Evolutionary conservation across 2,113 vertebrate genomes (phyloP).

Genomic region (Anolis sagrei): DNA sequence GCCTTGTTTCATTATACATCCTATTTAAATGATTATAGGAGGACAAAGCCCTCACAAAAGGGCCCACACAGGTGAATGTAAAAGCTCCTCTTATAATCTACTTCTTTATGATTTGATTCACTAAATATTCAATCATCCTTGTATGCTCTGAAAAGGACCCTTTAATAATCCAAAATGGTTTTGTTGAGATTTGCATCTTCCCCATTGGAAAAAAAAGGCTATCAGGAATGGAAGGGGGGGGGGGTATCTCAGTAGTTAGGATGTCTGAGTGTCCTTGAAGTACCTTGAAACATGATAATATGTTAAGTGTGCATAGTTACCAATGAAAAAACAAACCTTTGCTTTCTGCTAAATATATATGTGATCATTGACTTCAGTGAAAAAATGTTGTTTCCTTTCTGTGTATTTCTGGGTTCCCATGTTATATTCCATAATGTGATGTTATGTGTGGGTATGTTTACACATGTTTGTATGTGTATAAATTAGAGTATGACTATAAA

Average conservation of each 20-base stretch:
- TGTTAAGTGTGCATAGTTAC: neutral
- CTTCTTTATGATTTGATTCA: conserved; percentile 37
- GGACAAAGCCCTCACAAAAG: conserved; percentile 30
- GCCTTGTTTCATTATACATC: conserved; percentile 41
- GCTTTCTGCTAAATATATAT: neutral
- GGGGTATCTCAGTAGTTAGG: neutral
- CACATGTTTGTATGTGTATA: neutral
- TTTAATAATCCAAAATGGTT: conserved; percentile 48
- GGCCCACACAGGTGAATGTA: conserved; percentile 24
- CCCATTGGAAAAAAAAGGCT: conserved; percentile 4
- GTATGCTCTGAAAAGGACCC: conserved; percentile 32
- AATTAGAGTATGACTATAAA: neutral
- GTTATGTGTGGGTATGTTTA: too few relatives aligned
- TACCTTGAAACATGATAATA: neutral
- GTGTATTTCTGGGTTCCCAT: neutral
- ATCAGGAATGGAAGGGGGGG: conserved; percentile 25
- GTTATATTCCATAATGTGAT: too few relatives aligned
- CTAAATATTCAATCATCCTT: conserved; percentile 34
- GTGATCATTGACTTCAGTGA: neutral
- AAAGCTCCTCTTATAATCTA: conserved; percentile 10
- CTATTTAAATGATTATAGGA: conserved; percentile 43
- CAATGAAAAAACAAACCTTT: neutral
- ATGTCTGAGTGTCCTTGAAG: rapidly evolving
- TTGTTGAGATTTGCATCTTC: conserved; percentile 20
- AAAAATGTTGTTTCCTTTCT: neutral